A percentile compares a stretch with the other conserved stretches of the same genome.
These are phyloP conservation scores for Ischnura elegans DNA, from an alignment of 2,888 invertebrate genomes.

Conservation along the genomic window DNA sequence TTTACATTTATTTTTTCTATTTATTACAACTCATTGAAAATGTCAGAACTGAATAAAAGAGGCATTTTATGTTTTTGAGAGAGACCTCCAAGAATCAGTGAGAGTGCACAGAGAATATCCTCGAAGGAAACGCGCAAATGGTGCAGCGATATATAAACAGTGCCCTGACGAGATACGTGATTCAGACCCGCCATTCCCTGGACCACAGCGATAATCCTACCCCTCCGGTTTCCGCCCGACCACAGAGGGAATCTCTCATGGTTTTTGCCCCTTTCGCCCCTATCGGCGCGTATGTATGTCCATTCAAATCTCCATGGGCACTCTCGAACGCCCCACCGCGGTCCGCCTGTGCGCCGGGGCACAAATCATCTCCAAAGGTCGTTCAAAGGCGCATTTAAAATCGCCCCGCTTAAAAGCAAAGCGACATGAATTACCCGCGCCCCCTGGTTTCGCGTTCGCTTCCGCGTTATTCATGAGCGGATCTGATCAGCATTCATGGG, in stretches of 20 bases:
- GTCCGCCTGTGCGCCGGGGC: not conserved
- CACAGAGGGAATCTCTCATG: not conserved
- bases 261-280: not conserved
- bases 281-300: not conserved
- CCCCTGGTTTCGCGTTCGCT: not conserved
- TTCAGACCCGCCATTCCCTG: too few species aligned
- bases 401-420: not conserved
- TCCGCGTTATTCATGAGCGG: not conserved
- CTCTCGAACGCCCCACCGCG: not conserved
- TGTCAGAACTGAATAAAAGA: not conserved
- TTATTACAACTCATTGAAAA: too few species aligned
- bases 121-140: too few species aligned
- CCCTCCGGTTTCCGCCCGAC: too few species aligned
- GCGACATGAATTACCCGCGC: not conserved
- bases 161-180: too few species aligned
- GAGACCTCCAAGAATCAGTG: too few species aligned
- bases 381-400: not conserved
- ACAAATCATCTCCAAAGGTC: not conserved
- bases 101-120: too few species aligned
- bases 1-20: too few species aligned
- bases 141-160: too few species aligned
- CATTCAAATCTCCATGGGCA: not conserved
- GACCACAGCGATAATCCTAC: not conserved
- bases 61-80: not conserved
- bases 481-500: not conserved